Evolutionary conservation across 1,140 invertebrate species (phyloP).

Genomic region (Diorhabda elongata): DNA sequence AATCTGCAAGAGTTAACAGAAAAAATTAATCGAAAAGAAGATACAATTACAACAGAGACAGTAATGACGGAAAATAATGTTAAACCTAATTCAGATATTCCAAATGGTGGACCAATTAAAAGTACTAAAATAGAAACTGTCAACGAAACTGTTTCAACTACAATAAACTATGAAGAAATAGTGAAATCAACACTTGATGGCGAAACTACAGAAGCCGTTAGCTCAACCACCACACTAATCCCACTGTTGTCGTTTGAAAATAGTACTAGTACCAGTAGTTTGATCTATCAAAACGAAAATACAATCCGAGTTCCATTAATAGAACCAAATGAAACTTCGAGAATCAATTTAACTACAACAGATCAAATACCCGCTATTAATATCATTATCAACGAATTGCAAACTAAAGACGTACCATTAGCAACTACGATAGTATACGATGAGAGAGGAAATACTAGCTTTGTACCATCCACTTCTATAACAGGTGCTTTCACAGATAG

Average conservation of each 20-base stretch:
- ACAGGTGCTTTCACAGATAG: background rate
- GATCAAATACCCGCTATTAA: conserved; percentile 25
- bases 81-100: background rate
- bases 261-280: background rate
- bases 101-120: background rate
- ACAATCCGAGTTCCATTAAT: background rate
- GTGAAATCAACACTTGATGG: background rate
- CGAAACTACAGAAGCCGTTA: background rate
- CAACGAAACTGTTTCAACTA: conserved; percentile 7
- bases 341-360: background rate
- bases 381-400: conserved; percentile 26
- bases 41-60: too few species aligned
- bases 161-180: background rate
- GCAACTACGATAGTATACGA: too few species aligned
- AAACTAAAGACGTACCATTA: background rate
- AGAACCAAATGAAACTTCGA: background rate
- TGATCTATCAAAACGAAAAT: background rate
- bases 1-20: too few species aligned
- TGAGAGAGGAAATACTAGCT: too few species aligned
- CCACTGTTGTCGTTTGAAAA: background rate
- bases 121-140: background rate
- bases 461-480: too few species aligned
- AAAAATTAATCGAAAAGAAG: too few species aligned
- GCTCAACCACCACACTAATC: background rate
- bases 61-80: background rate